phyloP scores from a whole-genome alignment of 2,113 vertebrate species.

The Perca schrenkii region DNA sequence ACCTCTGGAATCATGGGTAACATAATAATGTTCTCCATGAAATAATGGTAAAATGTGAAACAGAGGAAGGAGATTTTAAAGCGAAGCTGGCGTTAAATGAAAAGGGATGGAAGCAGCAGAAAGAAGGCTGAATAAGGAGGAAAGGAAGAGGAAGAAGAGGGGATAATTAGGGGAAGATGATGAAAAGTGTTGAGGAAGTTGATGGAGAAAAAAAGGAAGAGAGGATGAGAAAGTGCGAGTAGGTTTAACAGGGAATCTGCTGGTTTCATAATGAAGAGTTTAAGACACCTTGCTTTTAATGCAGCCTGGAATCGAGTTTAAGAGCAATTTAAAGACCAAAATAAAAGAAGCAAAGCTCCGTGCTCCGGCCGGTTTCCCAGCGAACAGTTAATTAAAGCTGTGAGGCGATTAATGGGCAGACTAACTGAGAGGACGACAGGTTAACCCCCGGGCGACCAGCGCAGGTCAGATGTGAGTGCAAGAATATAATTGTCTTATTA shows the following conservation, averaged over 20 bases:
- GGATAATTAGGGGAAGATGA: neutral
- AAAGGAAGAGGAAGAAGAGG: neutral
- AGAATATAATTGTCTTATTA: conserved; percentile 45
- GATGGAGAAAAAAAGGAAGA: neutral
- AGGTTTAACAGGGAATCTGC: neutral
- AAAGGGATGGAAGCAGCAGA: neutral
- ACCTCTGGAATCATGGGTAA: conserved; percentile 35
- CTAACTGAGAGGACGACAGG: conserved; percentile 38
- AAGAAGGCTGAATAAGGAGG: neutral
- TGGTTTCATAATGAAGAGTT: conserved; percentile 8
- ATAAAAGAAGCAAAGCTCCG: conserved; percentile 35
- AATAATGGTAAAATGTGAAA: conserved; percentile 15
- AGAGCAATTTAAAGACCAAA: conserved; percentile 51
- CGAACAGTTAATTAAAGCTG: conserved; percentile 51
- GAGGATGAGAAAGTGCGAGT: neutral
- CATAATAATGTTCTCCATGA: too few species aligned
- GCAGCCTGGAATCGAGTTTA: conserved; percentile 26
- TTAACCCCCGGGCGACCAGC: conserved; percentile 22
- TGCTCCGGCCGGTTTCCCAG: neutral
- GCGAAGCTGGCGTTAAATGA: conserved; percentile 1
- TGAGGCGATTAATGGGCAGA: conserved; percentile 52
- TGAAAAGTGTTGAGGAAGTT: too few species aligned
- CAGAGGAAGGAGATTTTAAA: conserved; percentile 2
- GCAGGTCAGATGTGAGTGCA: conserved; percentile 36
- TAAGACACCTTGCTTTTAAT: conserved; percentile 36